Percentiles rank a stretch among this genome's conserved stretches.
These are phyloP conservation scores for Keiferia lycopersicella DNA, from an alignment of 2,888 invertebrate species.

Conservation along the genomic window DNA sequence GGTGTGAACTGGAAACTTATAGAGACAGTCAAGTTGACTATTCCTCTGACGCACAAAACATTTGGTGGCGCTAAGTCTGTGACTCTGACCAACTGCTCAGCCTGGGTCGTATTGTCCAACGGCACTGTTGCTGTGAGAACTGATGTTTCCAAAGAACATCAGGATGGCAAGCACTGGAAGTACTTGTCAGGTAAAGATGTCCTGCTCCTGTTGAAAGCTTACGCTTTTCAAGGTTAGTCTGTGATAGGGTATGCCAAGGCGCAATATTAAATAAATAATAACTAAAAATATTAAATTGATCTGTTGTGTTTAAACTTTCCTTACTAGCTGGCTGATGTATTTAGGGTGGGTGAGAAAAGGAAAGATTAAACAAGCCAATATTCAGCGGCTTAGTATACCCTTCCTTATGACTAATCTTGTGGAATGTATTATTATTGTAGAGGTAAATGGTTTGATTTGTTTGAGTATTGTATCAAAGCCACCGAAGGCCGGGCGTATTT, in stretches of 20 bases:
- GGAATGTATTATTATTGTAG: background rate
- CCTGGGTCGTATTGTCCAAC: conserved; percentile 90
- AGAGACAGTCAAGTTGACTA: conserved; percentile 79
- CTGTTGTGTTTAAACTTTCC: background rate
- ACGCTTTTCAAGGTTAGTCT: conserved; percentile 28
- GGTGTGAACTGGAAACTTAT: conserved; percentile 90
- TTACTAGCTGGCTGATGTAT: background rate
- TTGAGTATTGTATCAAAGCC: background rate
- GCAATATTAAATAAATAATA: background rate
- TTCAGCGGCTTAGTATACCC: conserved; percentile 13
- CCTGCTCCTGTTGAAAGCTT: conserved; percentile 25
- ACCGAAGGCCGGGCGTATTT: background rate
- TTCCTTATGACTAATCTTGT: conserved; percentile 17
- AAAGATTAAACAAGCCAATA: conserved; percentile 1
- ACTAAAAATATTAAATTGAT: background rate
- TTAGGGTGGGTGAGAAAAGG: background rate
- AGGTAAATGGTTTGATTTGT: background rate
- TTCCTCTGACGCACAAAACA: conserved; percentile 57
- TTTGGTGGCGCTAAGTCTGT: conserved; percentile 84
- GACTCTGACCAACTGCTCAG: conserved; percentile 85
- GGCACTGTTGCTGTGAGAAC: conserved; percentile 89
- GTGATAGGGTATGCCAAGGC: conserved; percentile 21
- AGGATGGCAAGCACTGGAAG: conserved; percentile 93
- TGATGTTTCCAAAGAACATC: conserved; percentile 87
- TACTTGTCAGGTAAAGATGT: conserved; percentile 72